These are phyloP conservation scores for Stigmatopora nigra DNA, from an alignment of 2,113 vertebrate species.

Conservation along the genomic window DNA sequence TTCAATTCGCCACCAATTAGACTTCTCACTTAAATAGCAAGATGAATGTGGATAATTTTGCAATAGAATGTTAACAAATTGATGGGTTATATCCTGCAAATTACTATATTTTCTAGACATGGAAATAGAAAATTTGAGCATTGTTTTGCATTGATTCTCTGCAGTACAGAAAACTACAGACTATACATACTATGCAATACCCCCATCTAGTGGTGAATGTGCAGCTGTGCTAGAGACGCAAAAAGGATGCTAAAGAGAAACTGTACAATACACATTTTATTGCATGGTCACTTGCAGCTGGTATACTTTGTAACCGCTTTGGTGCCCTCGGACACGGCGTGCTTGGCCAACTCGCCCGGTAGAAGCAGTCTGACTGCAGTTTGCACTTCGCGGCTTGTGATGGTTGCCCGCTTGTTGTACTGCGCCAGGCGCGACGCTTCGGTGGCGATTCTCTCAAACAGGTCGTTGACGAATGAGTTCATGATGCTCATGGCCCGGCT, in stretches of 20 bases:
- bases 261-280: neutral
- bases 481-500: constrained; percentile 74
- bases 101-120: too few species aligned
- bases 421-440: constrained; percentile 72
- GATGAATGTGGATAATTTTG: too few species aligned
- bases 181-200: neutral
- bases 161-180: too few species aligned
- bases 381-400: constrained; percentile 73
- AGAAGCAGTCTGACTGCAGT: constrained; percentile 71
- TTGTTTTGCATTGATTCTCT: too few species aligned
- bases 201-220: constrained; percentile 37
- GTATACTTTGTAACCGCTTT: constrained; percentile 77
- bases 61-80: too few species aligned
- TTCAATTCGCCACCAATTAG: too few species aligned
- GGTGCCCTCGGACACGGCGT: constrained; percentile 74
- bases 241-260: neutral
- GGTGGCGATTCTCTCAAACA: constrained; percentile 70
- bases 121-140: too few species aligned
- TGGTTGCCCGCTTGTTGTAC: constrained; percentile 74
- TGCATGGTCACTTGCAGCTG: constrained; percentile 67
- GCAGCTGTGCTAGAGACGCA: neutral
- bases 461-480: constrained; percentile 75
- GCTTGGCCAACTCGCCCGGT: constrained; percentile 73
- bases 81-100: too few species aligned
- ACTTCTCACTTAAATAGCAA: too few species aligned